Percentiles rank a stretch among this genome's conserved stretches.
phyloP scores from a whole-genome alignment of 2,888 invertebrate genomes.

The Agapostemon virescens region DNA sequence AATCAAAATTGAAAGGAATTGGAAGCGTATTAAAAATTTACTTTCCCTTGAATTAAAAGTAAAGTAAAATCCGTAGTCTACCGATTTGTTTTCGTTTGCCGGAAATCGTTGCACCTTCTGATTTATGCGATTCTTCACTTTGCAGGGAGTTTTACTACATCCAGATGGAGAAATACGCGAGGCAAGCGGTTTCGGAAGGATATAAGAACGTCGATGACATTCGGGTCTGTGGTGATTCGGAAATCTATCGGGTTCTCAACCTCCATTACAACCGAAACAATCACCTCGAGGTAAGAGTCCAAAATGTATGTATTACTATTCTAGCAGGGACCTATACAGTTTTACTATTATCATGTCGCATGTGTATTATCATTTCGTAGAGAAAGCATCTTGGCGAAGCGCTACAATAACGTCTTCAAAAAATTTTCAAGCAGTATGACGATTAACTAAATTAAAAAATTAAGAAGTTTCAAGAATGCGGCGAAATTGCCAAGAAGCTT shows the following conservation, averaged over 20 bases:
- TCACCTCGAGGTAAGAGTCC: constrained; percentile 90
- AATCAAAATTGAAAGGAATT: neutral
- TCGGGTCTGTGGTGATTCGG: constrained; percentile 96
- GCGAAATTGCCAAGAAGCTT: neutral
- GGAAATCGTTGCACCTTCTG: neutral
- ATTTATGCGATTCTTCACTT: neutral
- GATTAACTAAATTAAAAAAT: neutral
- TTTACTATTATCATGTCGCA: constrained; percentile 34
- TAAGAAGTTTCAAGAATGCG: neutral
- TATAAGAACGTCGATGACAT: constrained; percentile 95
- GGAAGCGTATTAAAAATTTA: too few species aligned
- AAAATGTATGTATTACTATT: constrained; percentile 11
- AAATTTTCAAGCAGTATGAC: neutral
- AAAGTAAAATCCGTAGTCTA: neutral
- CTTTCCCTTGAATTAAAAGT: too few species aligned
- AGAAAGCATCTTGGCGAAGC: neutral
- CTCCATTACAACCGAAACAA: constrained; percentile 99
- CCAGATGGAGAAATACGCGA: constrained; percentile 99
- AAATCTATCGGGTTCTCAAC: constrained; percentile 98
- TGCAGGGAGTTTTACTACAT: constrained; percentile 99
- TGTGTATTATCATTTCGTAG: neutral
- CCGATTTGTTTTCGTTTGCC: neutral
- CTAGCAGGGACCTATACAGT: constrained; percentile 8
- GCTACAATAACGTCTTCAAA: neutral
- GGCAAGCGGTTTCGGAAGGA: constrained; percentile 98